Evolutionary conservation across 2,797 vertebrate species (phyloP).

Genomic region (Peromyscus attwateri): DNA sequence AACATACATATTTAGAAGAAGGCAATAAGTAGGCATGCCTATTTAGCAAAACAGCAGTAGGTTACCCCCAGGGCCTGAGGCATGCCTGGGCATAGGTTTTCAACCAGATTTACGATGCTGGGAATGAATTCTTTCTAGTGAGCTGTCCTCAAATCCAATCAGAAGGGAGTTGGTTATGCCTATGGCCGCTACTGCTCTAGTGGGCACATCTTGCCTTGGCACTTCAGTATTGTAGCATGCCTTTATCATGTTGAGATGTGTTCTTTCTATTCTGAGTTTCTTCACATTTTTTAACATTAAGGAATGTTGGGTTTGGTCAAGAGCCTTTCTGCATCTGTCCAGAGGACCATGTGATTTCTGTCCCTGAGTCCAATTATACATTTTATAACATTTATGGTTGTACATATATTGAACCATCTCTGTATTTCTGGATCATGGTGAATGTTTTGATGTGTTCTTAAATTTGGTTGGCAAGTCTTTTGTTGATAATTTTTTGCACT

Average conservation of each 20-base stretch:
- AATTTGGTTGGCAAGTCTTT: background rate
- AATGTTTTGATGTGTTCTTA: background rate
- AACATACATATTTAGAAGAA: background rate
- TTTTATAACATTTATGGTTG: background rate
- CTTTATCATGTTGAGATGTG: background rate
- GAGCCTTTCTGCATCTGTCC: background rate
- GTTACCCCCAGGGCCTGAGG: background rate
- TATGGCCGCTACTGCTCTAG: too few relatives aligned
- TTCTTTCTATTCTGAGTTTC: background rate
- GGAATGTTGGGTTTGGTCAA: background rate
- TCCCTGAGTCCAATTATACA: background rate
- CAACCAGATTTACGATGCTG: background rate
- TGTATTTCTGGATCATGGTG: background rate
- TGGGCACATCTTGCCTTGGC: background rate
- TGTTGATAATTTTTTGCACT: background rate
- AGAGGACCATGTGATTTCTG: background rate
- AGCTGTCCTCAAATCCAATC: background rate
- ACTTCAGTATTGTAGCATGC: background rate
- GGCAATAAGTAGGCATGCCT: background rate
- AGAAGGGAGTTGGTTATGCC: background rate
- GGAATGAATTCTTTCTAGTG: background rate
- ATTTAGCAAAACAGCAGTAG: background rate
- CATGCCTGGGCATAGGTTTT: background rate
- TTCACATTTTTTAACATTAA: background rate
- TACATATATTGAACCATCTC: background rate